These are phyloP conservation scores for Ctena decussata DNA, from an alignment of 2,888 invertebrate genomes.

Conservation along the genomic window DNA sequence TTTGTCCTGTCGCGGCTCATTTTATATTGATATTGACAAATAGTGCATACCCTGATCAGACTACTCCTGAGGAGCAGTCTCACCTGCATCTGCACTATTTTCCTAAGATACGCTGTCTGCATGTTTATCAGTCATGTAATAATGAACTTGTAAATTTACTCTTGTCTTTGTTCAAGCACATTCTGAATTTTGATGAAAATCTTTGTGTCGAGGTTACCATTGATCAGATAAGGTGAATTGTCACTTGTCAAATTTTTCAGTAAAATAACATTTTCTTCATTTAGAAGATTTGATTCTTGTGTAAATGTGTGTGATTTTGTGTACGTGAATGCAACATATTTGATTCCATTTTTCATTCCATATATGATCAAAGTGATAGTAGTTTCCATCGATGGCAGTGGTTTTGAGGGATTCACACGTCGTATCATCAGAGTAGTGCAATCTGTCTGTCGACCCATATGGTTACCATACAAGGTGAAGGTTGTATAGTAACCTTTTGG, in stretches of 20 bases:
- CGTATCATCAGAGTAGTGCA: conserved; percentile 74
- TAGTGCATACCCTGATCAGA: too few species aligned
- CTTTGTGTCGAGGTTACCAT: conserved; percentile 77
- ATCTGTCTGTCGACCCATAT: conserved; percentile 77
- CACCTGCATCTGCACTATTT: neutral
- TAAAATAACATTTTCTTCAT: conserved; percentile 74
- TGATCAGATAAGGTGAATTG: conserved; percentile 77
- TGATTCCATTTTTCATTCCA: conserved; percentile 77
- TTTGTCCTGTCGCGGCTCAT: too few species aligned
- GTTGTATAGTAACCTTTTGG: conserved; percentile 79
- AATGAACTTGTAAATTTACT: neutral
- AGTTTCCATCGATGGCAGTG: conserved; percentile 34
- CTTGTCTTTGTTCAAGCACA: conserved; percentile 33
- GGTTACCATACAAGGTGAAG: conserved; percentile 78
- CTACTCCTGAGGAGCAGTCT: too few species aligned
- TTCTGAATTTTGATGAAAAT: conserved; percentile 79
- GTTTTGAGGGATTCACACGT: conserved; percentile 43
- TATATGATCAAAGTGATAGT: conserved; percentile 78
- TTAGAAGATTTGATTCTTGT: conserved; percentile 57
- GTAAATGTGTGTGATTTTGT: conserved; percentile 68
- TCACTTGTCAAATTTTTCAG: conserved; percentile 70
- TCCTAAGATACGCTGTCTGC: too few species aligned
- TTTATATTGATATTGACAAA: too few species aligned
- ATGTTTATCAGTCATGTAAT: too few species aligned
- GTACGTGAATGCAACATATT: conserved; percentile 77